Evolutionary conservation across 2,797 vertebrate genomes (phyloP).

Genomic region (Xerus rutilus): DNA sequence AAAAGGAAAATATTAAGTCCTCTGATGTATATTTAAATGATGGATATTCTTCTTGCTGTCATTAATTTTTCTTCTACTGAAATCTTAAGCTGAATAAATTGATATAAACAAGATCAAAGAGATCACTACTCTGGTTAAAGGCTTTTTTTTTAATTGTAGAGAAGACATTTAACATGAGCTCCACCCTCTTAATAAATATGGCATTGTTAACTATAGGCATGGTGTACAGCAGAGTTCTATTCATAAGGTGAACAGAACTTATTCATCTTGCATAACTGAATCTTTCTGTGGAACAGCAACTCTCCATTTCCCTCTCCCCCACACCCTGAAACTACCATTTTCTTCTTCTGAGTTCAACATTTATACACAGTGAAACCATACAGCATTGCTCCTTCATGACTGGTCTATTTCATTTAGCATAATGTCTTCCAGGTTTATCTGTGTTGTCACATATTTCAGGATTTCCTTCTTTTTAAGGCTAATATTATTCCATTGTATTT

Average conservation of each 20-base stretch:
- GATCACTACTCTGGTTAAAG: neutral
- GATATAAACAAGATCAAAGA: constrained; percentile 49
- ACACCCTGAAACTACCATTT: neutral
- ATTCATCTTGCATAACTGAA: neutral
- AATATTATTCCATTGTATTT: neutral
- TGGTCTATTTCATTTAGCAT: neutral
- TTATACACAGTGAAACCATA: neutral
- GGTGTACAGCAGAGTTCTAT: neutral
- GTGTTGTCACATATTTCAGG: neutral
- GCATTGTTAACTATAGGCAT: neutral
- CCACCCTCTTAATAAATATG: neutral
- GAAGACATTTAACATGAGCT: neutral
- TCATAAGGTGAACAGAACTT: neutral
- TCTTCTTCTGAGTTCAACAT: neutral
- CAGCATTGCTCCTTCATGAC: neutral
- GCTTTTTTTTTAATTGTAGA: neutral
- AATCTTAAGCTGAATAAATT: neutral
- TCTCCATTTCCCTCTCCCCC: neutral
- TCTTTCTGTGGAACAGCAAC: neutral
- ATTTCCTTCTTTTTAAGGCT: neutral
- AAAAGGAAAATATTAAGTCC: neutral
- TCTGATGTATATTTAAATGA: neutral
- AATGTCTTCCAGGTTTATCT: no score
- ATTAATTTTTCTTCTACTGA: neutral
- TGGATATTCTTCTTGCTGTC: neutral